Conservation (phyloP, 2,113 vertebrate species). For the Noturus placidus region DNA sequence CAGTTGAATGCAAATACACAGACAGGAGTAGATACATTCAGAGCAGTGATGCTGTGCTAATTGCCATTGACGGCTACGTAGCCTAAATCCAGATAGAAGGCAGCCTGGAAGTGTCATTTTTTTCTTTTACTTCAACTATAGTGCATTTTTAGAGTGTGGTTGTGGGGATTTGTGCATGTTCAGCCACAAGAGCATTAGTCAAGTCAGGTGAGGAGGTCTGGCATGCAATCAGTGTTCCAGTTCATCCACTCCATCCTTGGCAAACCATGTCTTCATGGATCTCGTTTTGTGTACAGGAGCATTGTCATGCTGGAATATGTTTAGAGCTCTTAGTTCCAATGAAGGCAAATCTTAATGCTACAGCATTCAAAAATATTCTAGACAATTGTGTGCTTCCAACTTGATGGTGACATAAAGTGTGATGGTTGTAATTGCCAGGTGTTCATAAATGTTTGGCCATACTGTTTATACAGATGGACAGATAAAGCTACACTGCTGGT, state of each 20-base stretch:
- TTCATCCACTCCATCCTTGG: background rate
- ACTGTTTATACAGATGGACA: background rate
- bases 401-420: background rate
- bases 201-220: background rate
- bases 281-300: background rate
- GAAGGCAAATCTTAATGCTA: background rate
- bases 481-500: background rate
- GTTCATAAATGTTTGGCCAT: background rate
- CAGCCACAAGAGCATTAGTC: background rate
- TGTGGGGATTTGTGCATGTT: background rate
- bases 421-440: background rate
- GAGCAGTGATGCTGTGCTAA: slow-evolving; percentile 28
- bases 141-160: background rate
- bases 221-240: background rate
- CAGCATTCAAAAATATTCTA: background rate
- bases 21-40: slow-evolving; percentile 33
- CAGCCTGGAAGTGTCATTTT: slow-evolving; percentile 22
- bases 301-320: too few relatives aligned
- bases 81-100: slow-evolving; percentile 10
- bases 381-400: background rate
- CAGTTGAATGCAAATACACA: slow-evolving; percentile 21
- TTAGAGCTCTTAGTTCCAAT: background rate
- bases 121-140: background rate
- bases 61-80: slow-evolving; percentile 14
- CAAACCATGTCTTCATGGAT: background rate